Evolutionary conservation across 2,113 vertebrate species (phyloP), one percentile per base, ranked within the genome.

Genomic region (Terrapene triunguis): DNA sequence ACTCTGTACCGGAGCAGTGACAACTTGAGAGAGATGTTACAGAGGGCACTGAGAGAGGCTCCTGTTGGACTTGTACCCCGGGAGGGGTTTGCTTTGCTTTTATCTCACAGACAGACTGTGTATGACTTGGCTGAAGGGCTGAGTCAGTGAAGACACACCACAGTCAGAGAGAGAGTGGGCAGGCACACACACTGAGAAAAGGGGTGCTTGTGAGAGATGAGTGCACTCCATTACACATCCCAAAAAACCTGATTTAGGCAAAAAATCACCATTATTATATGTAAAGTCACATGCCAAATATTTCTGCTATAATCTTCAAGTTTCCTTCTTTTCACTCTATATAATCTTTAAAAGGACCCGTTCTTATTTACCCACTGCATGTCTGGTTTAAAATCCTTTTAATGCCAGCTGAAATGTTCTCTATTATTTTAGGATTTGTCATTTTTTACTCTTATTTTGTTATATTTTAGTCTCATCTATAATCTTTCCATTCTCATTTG

Each of bases 391-490:
- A 93, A 98, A 90, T 57, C 72, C 82, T 89, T 55, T 81, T 89
- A 96, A 90, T 82, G 27, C 76, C 76, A 79, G 8, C 38, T 80
- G 89, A 94, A 72, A 88, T 50, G 87, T 93, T 96, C 94, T 90
- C 87, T 94, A 93, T 96, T 97, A 81, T 87, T 87, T 91, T 72
- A 82, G 89, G 86, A 94, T 96, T 88, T 91, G 78, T 79, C 32
- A 81, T 83, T 97, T 97, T 96, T 89, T 55, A 89, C 84, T 35
- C 42, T 89, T 84, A 74, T 95, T 97, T 96, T 93, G 87, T 90
- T 96, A 87, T 86, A 80, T 95, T 96, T 95, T 74, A 89, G 25
- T 2, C 11, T 95, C 95, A 84, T 94, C 92, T 93, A 87, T 96
- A 90, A 96, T 81, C 80, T 89, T 42, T 16, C 82, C 1, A n/a